Conservation (phyloP, 2,113 vertebrate species). For the Gila orcuttii region DNA sequence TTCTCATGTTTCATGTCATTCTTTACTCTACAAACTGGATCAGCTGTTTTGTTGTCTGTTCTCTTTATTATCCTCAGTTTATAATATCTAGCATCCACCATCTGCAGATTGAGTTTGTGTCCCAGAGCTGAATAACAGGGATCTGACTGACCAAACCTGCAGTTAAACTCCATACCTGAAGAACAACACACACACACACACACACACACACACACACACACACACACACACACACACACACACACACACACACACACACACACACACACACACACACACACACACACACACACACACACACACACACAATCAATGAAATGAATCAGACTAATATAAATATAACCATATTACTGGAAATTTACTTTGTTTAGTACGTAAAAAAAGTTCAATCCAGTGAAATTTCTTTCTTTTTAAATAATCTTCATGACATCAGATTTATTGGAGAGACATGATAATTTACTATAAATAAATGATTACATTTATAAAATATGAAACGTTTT, state of each 20-base stretch:
- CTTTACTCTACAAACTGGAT: neutral
- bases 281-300: too few relatives aligned
- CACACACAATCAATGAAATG: neutral
- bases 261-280: too few relatives aligned
- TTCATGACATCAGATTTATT: too few relatives aligned
- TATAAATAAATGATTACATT: neutral
- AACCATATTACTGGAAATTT: neutral
- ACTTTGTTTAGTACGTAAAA: too few relatives aligned
- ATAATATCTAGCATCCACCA: neutral
- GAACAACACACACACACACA: neutral
- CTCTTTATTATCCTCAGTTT: fast-evolving
- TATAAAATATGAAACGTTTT: neutral
- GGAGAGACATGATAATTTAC: neutral
- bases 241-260: too few relatives aligned
- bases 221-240: too few relatives aligned
- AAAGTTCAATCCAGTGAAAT: too few relatives aligned
- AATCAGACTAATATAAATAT: neutral
- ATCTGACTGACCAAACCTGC: neutral
- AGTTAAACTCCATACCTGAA: neutral
- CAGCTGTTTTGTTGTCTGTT: fast-evolving
- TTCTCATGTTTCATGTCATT: fast-evolving
- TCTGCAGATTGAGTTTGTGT: neutral
- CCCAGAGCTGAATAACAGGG: neutral
- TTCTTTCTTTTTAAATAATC: too few relatives aligned
- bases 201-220: neutral